Evolutionary conservation across 2,797 vertebrate genomes (phyloP), one percentile per base, ranked within the genome.

Genomic region (Halcyon badia): DNA sequence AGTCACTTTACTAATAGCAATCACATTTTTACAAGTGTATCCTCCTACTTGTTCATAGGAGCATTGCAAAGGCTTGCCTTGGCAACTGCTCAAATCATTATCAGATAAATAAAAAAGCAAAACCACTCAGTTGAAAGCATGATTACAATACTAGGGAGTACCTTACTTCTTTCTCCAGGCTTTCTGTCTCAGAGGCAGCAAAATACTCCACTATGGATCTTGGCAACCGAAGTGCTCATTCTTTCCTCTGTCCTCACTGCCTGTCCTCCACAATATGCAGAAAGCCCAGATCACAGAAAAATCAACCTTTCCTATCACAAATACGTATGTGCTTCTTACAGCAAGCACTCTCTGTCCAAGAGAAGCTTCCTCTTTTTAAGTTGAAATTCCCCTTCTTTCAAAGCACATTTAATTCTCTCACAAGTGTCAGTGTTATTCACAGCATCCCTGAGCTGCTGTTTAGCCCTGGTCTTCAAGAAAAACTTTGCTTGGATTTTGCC

Each of bases 341-440:
- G 76, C 69, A 88, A 93, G 68, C 33, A 42, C 60, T 28, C 31
- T 66, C 21, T 64, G 75, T 60, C 41, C 78, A 64, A 85, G 82
- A 95, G 54, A 69, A 77, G 14, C 83, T 96, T 96, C 96, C 95
- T 80, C 90, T 94, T 96, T 94, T 80, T n/a, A 46, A 64, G 66
- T 0, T 33, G 25, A 96, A 97, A 77, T 96, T 95, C 95, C 96
- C 89, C 96, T 96, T 73, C 39, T 78, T 95, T 93, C 66, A 94
- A 87, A 91, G 56, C 18, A 73, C 16, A 33, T 73, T 71, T 62
- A 79, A 91, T 62, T 80, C 39, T 85, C 61, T 87, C 56, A 66
- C 58, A 79, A 96, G 56, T 17, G 35, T 41, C 57, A 61, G 28
- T 60, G 33, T 56, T 89, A 93, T 51, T 93, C 70, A 76, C 20